These are phyloP conservation scores for Rhopilema esculentum DNA, from an alignment of 30 jellyfish, hydroid and myxozoan species.

Conservation along the genomic window DNA sequence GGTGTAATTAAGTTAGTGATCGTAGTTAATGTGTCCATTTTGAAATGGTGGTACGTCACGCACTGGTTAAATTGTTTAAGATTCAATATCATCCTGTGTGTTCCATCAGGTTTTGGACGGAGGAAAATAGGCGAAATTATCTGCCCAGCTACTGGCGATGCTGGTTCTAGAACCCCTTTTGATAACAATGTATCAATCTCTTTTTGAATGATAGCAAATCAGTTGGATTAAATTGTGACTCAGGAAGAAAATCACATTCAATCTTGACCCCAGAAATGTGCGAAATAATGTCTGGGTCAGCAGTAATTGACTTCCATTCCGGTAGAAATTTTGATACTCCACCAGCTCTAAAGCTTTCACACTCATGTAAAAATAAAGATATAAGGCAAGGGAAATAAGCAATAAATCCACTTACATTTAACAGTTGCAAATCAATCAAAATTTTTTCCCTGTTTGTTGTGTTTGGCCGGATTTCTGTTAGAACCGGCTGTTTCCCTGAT, in stretches of 20 bases:
- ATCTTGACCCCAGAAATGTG: not conserved
- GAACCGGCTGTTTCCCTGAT: no score
- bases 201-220: conserved; percentile 1
- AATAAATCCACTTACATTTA: no score
- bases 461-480: no score
- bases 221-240: not conserved
- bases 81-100: conserved; percentile 54
- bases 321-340: not conserved
- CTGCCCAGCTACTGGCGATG: no score
- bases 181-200: no score
- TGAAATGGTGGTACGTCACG: no score
- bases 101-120: conserved; percentile 54
- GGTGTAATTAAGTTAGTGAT: no score
- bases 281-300: conserved; percentile 18
- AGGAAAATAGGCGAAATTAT: conserved; percentile 35
- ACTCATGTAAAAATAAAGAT: no score
- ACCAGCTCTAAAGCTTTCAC: conserved; percentile 15
- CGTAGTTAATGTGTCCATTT: no score
- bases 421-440: no score
- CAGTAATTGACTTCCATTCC: not conserved
- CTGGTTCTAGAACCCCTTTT: conserved; percentile 2
- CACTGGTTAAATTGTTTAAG: conserved; percentile 22
- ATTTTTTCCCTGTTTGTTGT: no score
- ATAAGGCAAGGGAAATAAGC: no score
- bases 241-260: conserved; percentile 1